These are phyloP conservation scores for Cavia porcellus DNA, from an alignment of 2,113 vertebrate species.

Conservation along the genomic window DNA sequence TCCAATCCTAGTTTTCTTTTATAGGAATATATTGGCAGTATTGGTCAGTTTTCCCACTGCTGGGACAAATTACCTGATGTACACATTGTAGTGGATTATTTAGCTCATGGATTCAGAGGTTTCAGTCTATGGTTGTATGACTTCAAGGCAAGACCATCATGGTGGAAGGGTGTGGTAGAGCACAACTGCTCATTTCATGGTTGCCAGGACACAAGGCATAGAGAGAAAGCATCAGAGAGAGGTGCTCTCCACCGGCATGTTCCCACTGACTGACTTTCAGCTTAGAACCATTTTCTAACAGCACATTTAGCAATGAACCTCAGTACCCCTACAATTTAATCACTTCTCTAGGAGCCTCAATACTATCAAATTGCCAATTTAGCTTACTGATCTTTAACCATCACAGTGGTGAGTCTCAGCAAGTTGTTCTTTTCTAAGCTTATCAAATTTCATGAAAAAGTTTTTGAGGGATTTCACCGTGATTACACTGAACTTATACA, in stretches of 20 bases:
- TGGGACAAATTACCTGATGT: not conserved
- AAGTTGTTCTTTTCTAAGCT: not conserved
- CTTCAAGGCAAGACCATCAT: not conserved
- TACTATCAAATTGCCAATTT: not conserved
- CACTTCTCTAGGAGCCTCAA: not conserved
- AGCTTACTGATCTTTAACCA: not conserved
- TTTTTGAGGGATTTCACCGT: not conserved
- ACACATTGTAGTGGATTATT: not conserved
- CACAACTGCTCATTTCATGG: not conserved
- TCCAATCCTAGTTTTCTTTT: not conserved
- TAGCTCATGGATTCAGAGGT: not conserved
- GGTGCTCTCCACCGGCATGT: not conserved
- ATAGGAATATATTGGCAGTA: not conserved
- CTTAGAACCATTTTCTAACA: not conserved
- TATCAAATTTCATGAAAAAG: not conserved
- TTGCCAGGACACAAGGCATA: not conserved
- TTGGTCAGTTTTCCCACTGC: not conserved
- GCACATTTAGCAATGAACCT: not conserved
- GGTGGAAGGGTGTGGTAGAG: not conserved
- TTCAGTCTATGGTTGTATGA: not conserved
- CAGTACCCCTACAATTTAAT: not conserved
- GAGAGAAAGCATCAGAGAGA: not conserved
- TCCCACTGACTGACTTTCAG: not conserved
- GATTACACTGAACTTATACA: not conserved
- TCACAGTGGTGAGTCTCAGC: not conserved